These are phyloP conservation scores for Papilio demoleus DNA, from an alignment of 2,888 invertebrate species.

Conservation along the genomic window DNA sequence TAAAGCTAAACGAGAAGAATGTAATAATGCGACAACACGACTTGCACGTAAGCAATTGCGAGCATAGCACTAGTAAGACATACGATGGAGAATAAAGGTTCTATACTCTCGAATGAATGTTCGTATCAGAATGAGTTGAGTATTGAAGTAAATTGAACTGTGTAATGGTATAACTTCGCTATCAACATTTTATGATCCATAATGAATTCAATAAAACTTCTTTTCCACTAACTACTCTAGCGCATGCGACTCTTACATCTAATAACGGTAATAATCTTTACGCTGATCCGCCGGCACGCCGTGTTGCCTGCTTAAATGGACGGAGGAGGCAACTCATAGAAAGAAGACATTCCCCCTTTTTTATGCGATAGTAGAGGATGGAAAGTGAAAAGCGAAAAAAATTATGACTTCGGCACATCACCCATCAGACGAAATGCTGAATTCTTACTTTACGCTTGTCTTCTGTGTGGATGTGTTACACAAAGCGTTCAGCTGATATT, in stretches of 20 bases:
- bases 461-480: too few relatives aligned
- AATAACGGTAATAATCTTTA: neutral
- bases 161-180: neutral
- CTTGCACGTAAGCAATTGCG: neutral
- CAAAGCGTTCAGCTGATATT: too few relatives aligned
- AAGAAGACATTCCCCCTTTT: too few relatives aligned
- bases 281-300: too few relatives aligned
- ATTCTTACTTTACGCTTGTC: too few relatives aligned
- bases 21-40: neutral
- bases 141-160: neutral
- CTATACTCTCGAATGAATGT: conserved; percentile 2
- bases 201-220: neutral
- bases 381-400: too few relatives aligned
- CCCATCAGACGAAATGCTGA: too few relatives aligned
- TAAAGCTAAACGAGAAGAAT: neutral
- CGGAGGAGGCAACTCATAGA: too few relatives aligned
- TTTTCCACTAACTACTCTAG: neutral
- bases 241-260: neutral
- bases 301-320: too few relatives aligned
- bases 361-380: too few relatives aligned
- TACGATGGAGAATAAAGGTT: neutral
- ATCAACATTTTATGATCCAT: neutral
- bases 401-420: too few relatives aligned
- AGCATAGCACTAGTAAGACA: neutral
- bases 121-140: neutral